Conservation (phyloP, 2,888 invertebrate genomes). For the Conomelus anceps region DNA sequence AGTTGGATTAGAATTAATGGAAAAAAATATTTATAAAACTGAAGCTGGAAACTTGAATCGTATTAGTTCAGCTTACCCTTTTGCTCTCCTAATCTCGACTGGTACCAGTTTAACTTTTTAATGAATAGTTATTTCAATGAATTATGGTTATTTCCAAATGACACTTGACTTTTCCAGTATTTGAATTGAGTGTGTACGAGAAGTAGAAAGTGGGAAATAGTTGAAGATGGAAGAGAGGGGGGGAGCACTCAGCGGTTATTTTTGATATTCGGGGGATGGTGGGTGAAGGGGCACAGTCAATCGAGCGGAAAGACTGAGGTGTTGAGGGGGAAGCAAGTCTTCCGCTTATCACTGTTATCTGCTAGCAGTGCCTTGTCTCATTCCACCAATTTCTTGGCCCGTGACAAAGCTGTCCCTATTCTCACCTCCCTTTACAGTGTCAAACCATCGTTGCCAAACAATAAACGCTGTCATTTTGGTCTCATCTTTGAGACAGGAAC, state of each 20-base stretch:
- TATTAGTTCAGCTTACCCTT: too few species aligned
- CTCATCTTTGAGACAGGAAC: neutral
- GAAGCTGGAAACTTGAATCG: too few species aligned
- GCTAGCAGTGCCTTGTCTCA: too few species aligned
- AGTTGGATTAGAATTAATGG: too few species aligned
- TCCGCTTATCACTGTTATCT: neutral
- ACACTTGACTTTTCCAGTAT: neutral
- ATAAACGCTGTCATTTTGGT: neutral
- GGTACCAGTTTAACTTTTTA: too few species aligned
- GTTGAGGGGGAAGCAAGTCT: neutral
- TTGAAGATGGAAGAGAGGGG: neutral
- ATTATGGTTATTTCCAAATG: neutral
- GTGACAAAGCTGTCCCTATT: neutral
- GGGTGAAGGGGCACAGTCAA: neutral
- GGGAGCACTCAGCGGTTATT: neutral
- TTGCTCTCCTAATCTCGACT: too few species aligned
- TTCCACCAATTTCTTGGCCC: neutral
- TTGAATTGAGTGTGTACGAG: neutral
- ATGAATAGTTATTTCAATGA: neutral
- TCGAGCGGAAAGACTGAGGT: neutral
- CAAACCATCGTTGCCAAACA: neutral
- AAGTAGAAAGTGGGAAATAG: neutral
- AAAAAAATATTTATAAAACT: too few species aligned
- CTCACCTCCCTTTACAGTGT: neutral
- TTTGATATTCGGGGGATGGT: neutral